Percentiles rank a stretch among this genome's conserved stretches.
These are phyloP conservation scores for Resseliella maxima DNA, from an alignment of 2,888 invertebrate species.

Conservation along the genomic window DNA sequence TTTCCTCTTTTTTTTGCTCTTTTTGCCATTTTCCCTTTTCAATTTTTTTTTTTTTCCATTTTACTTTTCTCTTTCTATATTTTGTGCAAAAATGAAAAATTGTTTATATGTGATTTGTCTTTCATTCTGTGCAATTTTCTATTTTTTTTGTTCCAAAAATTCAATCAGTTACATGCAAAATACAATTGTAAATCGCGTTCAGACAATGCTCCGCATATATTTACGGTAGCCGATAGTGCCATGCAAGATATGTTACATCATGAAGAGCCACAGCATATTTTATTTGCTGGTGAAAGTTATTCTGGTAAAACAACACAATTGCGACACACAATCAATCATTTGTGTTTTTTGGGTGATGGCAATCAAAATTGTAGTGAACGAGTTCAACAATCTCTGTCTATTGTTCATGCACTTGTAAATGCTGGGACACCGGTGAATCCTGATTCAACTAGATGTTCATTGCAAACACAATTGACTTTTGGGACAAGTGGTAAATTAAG, in stretches of 20 bases:
- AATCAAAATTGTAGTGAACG: slow-evolving; percentile 64
- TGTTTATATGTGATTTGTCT: too few relatives aligned
- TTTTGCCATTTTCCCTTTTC: too few relatives aligned
- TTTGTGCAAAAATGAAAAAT: too few relatives aligned
- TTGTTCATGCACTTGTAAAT: slow-evolving; percentile 83
- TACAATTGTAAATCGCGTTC: slow-evolving; percentile 88
- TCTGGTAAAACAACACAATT: slow-evolving; percentile 92
- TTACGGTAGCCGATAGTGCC: slow-evolving; percentile 87
- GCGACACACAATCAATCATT: slow-evolving; percentile 81
- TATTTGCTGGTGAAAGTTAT: slow-evolving; percentile 90
- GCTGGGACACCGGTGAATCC: slow-evolving; percentile 87
- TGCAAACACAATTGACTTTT: slow-evolving; percentile 85
- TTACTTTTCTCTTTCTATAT: too few relatives aligned
- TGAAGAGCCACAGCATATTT: slow-evolving; percentile 84
- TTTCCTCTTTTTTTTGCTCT: not conserved
- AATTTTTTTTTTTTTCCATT: not conserved
- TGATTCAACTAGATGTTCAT: slow-evolving; percentile 85
- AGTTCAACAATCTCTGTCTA: not conserved
- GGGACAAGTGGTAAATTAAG: slow-evolving; percentile 87
- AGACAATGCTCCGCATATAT: slow-evolving; percentile 91
- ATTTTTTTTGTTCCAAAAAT: too few relatives aligned
- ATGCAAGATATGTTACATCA: slow-evolving; percentile 93
- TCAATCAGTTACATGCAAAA: slow-evolving; percentile 77
- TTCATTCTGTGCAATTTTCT: too few relatives aligned
- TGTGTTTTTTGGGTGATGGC: slow-evolving; percentile 84